phyloP scores from a whole-genome alignment of 2,888 invertebrate species.

The Drosophila nr. fundita region DNA sequence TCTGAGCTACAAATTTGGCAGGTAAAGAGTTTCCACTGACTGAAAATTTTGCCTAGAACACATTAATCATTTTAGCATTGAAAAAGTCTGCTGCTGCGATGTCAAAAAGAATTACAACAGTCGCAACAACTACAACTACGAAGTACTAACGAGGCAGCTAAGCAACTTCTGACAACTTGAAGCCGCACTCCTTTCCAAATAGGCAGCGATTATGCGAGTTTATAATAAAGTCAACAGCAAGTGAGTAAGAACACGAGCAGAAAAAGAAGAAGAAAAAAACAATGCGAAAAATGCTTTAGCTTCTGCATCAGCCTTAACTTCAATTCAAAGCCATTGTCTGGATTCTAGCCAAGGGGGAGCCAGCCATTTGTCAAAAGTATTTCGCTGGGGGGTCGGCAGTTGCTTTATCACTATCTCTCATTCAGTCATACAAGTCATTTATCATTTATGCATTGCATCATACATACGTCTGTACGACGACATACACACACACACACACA shows the following conservation, averaged over 20 bases:
- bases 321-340: constrained; percentile 45
- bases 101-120: constrained; percentile 22
- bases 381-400: constrained; percentile 59
- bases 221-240: constrained; percentile 69
- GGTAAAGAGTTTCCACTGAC: constrained; percentile 16
- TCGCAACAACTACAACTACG: not conserved
- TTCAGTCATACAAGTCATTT: constrained; percentile 73
- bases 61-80: constrained; percentile 77
- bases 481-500: constrained; percentile 6
- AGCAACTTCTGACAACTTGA: constrained; percentile 71
- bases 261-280: not conserved
- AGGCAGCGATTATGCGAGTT: constrained; percentile 75
- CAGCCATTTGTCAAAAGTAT: constrained; percentile 76
- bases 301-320: constrained; percentile 11
- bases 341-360: constrained; percentile 26
- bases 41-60: constrained; percentile 18
- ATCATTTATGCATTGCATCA: constrained; percentile 78
- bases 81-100: constrained; percentile 51
- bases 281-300: constrained; percentile 13
- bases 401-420: constrained; percentile 76
- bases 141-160: constrained; percentile 63
- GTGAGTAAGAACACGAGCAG: not conserved
- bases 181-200: constrained; percentile 47
- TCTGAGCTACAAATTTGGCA: constrained; percentile 61
- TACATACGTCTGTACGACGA: constrained; percentile 30